Base-by-base conservation (phyloP, 2,797 vertebrate genomes). In the Rhinichthys osculus region DNA sequence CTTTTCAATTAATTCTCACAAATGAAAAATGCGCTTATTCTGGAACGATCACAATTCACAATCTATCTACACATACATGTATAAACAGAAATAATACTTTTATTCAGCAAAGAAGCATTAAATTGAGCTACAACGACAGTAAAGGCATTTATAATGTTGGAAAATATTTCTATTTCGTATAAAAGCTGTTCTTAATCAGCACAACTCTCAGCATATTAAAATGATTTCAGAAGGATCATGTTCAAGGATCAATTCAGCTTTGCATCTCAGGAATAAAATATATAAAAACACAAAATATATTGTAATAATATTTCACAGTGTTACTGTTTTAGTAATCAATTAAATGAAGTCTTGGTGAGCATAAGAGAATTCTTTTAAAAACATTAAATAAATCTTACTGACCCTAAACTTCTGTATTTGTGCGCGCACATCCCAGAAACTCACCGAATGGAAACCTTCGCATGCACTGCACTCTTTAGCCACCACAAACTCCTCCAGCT, bases 401-500 rank as follows among this genome's bases (percentile, higher is more conserved):
- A 40, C 35, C 35, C 5, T 30, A 50, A 50, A 47, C 3, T 50
- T 73, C 44, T 19, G 8, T 54, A 2, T 35, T 17, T 33, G 3
- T 72, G 13, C 23, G 7, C 19, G 3, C 8, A 1, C 44, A 17
- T 62, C 14, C 77, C 5, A 33, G 40, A 57, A 85, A 42, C 95
- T 95, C 85, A 99, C 98, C 14, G 87, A 52, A 91, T 97, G 91
- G 90, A 98, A 98, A 64, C 90, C 93, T 7, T 90, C 95, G 76
- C 98, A 99, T 1, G 90, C 92, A 0, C 91, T 54, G 73, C 97
- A 97, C 38, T 96, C 95, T 67, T 91, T 91, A 0, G 95, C 94
- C 81, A 98, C 95, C 42, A 96, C 93, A 69, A 97, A 99, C 50
- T 98, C 97, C 91, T 98, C 98, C 74, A 93, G 78, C 78, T 91